Conservation (phyloP, 2,797 vertebrate genomes). For the Acropternis orthonyx region DNA sequence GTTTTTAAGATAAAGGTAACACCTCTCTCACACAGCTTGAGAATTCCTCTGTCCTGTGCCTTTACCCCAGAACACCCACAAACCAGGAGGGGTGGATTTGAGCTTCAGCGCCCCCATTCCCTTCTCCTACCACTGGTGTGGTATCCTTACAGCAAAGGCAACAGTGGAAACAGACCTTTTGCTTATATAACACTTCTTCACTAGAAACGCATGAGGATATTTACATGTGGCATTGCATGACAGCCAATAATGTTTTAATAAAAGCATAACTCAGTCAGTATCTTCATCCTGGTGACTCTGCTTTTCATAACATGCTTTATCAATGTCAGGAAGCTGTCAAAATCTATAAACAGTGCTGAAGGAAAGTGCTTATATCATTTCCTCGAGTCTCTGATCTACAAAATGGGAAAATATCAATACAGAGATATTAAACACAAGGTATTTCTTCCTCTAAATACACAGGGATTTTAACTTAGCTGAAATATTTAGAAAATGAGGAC, state of each 20-base stretch:
- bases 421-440: not conserved
- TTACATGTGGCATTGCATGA: not conserved
- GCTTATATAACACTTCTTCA: not conserved
- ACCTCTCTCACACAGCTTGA: not conserved
- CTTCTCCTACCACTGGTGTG: fast-evolving
- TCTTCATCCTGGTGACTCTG: not conserved
- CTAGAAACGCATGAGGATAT: not conserved
- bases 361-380: not conserved
- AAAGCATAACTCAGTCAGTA: not conserved
- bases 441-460: not conserved
- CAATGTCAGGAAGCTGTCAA: slow-evolving; percentile 1
- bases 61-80: not conserved
- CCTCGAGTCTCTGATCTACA: not conserved
- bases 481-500: not conserved
- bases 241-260: slow-evolving; percentile 3
- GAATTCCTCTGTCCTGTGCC: not conserved
- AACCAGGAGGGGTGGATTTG: not conserved
- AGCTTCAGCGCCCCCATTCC: not conserved
- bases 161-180: not conserved
- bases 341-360: not conserved
- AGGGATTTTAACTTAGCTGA: not conserved
- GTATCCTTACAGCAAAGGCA: not conserved
- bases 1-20: not conserved
- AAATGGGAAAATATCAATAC: not conserved
- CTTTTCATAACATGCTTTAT: not conserved